Evolutionary conservation across 2,888 invertebrate species (phyloP).

Genomic region (Cheilosia pagana): DNA sequence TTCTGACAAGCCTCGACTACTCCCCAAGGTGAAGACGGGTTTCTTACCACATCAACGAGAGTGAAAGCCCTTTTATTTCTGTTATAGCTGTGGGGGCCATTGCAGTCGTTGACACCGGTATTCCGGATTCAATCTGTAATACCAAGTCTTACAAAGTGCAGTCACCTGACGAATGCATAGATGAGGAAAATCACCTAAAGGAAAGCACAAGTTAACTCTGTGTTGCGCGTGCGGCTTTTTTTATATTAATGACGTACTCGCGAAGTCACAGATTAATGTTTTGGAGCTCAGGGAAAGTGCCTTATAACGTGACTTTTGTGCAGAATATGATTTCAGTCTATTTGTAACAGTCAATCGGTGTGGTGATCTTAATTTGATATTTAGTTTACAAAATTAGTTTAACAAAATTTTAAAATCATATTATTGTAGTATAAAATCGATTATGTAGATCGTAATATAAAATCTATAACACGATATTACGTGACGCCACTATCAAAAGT

Average conservation of each 20-base stretch:
- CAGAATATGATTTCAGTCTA: slow-evolving; percentile 72
- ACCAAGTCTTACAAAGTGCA: not conserved
- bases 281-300: slow-evolving; percentile 72
- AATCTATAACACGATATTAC: not conserved
- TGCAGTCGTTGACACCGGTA: slow-evolving; percentile 16
- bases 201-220: slow-evolving; percentile 9
- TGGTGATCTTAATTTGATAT: slow-evolving; percentile 15
- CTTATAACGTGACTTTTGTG: slow-evolving; percentile 74
- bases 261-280: slow-evolving; percentile 20
- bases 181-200: slow-evolving; percentile 13
- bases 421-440: not conserved
- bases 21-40: slow-evolving; percentile 11
- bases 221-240: not conserved
- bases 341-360: slow-evolving; percentile 59
- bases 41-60: not conserved
- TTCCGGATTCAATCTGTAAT: not conserved
- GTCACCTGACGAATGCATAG: not conserved
- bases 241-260: not conserved
- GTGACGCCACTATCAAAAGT: not conserved
- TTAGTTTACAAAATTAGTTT: not conserved
- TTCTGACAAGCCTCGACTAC: not conserved
- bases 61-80: slow-evolving; percentile 28
- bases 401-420: not conserved
- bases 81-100: not conserved
- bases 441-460: not conserved